These are phyloP conservation scores for Chrysocyon brachyurus DNA, from an alignment of 2,797 vertebrate species.

Conservation along the genomic window DNA sequence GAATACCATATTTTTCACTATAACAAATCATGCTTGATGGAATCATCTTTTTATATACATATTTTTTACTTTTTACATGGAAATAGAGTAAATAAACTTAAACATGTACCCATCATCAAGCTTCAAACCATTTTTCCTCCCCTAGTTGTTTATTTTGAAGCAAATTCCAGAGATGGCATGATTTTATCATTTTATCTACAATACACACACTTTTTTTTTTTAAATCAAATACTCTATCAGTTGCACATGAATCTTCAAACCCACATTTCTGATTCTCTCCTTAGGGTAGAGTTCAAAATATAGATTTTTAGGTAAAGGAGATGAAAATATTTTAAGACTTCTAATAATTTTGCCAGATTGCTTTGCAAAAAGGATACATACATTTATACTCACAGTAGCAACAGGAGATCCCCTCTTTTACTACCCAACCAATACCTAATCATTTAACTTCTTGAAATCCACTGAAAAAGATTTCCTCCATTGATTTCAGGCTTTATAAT, in stretches of 20 bases:
- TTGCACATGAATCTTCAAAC: background rate
- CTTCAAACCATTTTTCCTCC: background rate
- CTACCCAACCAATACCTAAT: background rate
- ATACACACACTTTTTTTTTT: background rate
- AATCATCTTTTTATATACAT: background rate
- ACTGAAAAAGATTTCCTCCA: background rate
- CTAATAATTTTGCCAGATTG: background rate
- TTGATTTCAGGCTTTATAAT: background rate
- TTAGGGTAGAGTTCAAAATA: background rate
- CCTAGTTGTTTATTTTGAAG: background rate
- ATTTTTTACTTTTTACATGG: background rate
- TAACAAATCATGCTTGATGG: background rate
- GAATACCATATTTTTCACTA: background rate
- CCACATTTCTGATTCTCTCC: background rate
- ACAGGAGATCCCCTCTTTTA: background rate
- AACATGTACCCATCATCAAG: background rate
- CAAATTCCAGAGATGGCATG: background rate
- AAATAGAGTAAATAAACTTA: background rate
- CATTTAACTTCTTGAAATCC: slow-evolving; percentile 1
- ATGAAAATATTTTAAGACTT: background rate
- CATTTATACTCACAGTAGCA: background rate
- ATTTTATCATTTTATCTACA: too few species aligned
- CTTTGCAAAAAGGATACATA: background rate
- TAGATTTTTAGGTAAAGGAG: background rate
- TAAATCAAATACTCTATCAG: background rate